phyloP scores from a whole-genome alignment of 1,140 invertebrate genomes.

The Hyphantria cunea region DNA sequence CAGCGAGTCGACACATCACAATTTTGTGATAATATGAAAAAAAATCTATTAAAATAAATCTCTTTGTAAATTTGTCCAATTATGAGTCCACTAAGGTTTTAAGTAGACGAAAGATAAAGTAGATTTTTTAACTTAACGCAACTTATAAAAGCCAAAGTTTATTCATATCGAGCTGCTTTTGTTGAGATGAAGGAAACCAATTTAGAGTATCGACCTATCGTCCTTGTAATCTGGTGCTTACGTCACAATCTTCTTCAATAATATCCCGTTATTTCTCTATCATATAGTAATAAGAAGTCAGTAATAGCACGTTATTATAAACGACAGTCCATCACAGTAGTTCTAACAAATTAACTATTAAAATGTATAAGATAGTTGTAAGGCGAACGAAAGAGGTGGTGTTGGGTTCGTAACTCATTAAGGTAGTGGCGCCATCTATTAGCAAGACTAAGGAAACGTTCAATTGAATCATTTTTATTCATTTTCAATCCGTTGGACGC shows the following conservation, averaged over 20 bases:
- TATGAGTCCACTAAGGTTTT: conserved; percentile 34
- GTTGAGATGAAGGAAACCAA: conserved; percentile 23
- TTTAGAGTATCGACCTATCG: conserved; percentile 24
- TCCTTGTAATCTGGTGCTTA: conserved; percentile 44
- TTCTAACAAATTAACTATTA: conserved; percentile 35
- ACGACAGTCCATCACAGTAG: conserved; percentile 50
- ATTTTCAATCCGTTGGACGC: too few relatives aligned
- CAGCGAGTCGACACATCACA: conserved; percentile 35
- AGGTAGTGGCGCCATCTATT: conserved; percentile 30
- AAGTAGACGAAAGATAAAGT: conserved; percentile 32
- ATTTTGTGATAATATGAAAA: conserved; percentile 33
- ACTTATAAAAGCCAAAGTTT: conserved; percentile 47
- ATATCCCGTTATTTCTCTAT: conserved; percentile 34
- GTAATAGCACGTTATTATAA: conserved; percentile 44
- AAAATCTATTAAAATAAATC: conserved; percentile 15
- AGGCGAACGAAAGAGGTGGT: conserved; percentile 27
- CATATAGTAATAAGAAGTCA: conserved; percentile 35
- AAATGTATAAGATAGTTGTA: conserved; percentile 43
- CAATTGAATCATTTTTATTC: too few relatives aligned
- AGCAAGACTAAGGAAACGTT: neutral
- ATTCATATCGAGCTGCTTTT: conserved; percentile 37
- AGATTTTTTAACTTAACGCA: conserved; percentile 35
- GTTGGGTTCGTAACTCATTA: conserved; percentile 16
- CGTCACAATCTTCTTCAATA: conserved; percentile 42
- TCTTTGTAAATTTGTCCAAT: conserved; percentile 35